Conservation (phyloP, 2,888 invertebrate genomes). For the Cosmia trapezina region DNA sequence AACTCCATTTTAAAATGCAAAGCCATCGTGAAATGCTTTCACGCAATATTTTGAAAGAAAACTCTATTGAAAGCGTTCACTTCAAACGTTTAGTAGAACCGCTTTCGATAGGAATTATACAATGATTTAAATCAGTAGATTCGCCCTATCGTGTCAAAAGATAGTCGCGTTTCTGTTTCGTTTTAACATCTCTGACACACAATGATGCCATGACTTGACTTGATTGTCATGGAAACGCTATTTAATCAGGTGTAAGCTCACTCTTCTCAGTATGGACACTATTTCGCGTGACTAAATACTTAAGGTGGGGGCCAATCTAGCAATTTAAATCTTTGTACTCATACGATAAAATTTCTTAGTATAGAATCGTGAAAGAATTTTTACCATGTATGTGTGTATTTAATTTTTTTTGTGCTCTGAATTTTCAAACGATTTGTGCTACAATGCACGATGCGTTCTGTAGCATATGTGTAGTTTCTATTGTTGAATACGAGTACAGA, state of each 20-base stretch:
- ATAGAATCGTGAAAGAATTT: not conserved
- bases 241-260: not conserved
- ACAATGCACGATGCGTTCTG: not conserved
- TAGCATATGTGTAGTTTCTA: slow-evolving; percentile 3
- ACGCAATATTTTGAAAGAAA: slow-evolving; percentile 80
- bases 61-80: slow-evolving; percentile 68
- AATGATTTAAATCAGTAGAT: slow-evolving; percentile 8
- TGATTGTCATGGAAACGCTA: not conserved
- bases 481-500: not conserved
- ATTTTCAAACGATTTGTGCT: slow-evolving; percentile 2
- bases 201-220: not conserved
- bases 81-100: slow-evolving; percentile 71
- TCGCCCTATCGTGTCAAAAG: not conserved
- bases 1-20: slow-evolving; percentile 75
- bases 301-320: not conserved
- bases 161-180: not conserved
- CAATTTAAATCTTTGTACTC: not conserved
- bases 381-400: slow-evolving; percentile 6
- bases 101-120: slow-evolving; percentile 56
- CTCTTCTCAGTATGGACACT: no score
- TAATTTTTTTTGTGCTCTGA: slow-evolving; percentile 8
- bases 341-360: slow-evolving; percentile 37
- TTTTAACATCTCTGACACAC: not conserved
- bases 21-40: slow-evolving; percentile 73
- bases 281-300: no score